Evolutionary conservation across 1,140 invertebrate species (phyloP).

Genomic region (Papilio helenus): DNA sequence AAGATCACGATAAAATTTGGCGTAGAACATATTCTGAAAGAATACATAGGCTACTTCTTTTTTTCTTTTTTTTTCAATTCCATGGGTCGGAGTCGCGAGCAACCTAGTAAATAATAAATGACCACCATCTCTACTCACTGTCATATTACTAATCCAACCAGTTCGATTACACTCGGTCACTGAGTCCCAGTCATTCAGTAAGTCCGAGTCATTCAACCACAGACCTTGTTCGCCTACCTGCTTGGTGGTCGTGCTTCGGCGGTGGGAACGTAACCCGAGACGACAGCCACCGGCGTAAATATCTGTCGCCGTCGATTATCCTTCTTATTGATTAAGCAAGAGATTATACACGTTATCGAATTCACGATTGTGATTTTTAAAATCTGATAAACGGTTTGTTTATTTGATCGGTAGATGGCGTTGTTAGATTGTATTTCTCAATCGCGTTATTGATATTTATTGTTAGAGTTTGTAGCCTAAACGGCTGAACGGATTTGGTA

Average conservation of each 20-base stretch:
- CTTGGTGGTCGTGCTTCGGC: constrained; percentile 11
- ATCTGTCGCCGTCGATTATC: constrained; percentile 14
- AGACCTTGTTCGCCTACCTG: neutral
- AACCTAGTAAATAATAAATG: neutral
- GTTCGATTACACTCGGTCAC: constrained; percentile 23
- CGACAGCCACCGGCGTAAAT: neutral
- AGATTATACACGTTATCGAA: neutral
- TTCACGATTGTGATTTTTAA: neutral
- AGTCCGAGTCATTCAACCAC: neutral
- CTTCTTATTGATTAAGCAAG: neutral
- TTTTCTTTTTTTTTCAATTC: too few relatives aligned
- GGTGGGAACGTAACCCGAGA: constrained; percentile 13
- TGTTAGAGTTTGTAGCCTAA: too few relatives aligned
- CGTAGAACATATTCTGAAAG: too few relatives aligned
- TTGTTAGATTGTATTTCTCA: neutral
- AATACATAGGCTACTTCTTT: too few relatives aligned
- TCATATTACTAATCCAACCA: neutral
- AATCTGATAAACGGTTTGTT: neutral
- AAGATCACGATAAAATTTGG: too few relatives aligned
- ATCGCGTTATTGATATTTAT: neutral
- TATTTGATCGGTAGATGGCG: neutral
- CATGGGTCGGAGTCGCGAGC: too few relatives aligned
- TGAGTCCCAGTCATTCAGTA: constrained; percentile 27
- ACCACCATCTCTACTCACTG: neutral
- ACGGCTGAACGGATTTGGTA: too few relatives aligned